These are phyloP conservation scores for Graptemys geographica DNA, from an alignment of 2,797 vertebrate genomes.

Conservation along the genomic window DNA sequence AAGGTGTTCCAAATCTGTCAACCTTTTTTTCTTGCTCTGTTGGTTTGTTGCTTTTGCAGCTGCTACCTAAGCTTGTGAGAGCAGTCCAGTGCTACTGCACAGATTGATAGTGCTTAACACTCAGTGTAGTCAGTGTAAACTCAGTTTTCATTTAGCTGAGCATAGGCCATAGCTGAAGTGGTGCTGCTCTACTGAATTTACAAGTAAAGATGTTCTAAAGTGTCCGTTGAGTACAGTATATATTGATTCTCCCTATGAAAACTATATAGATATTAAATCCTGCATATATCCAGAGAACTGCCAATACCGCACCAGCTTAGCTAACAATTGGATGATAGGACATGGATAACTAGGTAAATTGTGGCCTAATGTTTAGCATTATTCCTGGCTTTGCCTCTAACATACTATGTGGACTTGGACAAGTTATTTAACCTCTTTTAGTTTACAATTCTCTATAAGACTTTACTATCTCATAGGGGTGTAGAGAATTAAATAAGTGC, in stretches of 20 bases:
- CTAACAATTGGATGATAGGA: neutral
- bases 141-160: neutral
- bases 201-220: conserved; percentile 54
- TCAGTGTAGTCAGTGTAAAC: neutral
- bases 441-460: neutral
- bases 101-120: neutral
- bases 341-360: neutral
- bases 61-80: neutral
- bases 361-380: neutral
- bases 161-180: conserved; percentile 19
- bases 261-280: neutral
- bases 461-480: neutral
- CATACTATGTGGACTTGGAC: neutral
- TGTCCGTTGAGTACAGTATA: neutral
- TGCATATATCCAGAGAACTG: neutral
- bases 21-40: accelerated
- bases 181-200: neutral
- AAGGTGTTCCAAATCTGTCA: neutral
- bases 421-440: neutral
- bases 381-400: neutral
- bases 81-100: neutral
- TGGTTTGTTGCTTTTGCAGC: neutral
- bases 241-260: neutral
- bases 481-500: neutral
- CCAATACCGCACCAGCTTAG: neutral